phyloP scores from a whole-genome alignment of 2,888 invertebrate species.

The Microplitis manilae region DNA sequence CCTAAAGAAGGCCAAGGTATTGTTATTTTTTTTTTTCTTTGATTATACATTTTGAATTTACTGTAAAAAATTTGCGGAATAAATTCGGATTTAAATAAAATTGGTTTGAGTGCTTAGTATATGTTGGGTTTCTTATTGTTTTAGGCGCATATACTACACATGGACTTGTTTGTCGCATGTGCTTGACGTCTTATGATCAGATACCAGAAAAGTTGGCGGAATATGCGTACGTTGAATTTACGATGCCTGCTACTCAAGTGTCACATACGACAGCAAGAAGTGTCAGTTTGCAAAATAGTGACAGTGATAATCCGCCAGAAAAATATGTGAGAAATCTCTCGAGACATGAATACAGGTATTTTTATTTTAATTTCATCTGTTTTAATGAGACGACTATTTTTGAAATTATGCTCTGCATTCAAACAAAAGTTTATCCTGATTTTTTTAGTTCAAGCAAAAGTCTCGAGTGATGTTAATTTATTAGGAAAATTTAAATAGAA shows the following conservation, averaged over 20 bases:
- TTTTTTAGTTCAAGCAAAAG: no score
- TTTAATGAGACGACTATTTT: not conserved
- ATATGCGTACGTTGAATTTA: constrained; percentile 94
- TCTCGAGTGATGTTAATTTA: no score
- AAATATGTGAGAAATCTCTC: constrained; percentile 98
- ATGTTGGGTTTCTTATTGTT: constrained; percentile 45
- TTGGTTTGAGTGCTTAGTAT: no score
- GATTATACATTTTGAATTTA: not conserved
- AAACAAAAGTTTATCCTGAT: not conserved
- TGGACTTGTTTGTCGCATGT: constrained; percentile 94
- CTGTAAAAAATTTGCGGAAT: no score
- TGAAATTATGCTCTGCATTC: not conserved
- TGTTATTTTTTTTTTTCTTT: constrained; percentile 7
- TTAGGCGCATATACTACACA: constrained; percentile 98
- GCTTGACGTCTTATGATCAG: constrained; percentile 97
- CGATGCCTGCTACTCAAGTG: constrained; percentile 97
- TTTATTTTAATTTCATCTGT: not conserved
- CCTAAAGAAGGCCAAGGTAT: constrained; percentile 99
- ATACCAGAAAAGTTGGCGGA: constrained; percentile 94
- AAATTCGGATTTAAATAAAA: not conserved
- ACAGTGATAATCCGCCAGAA: constrained; percentile 93
- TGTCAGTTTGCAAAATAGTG: constrained; percentile 89
- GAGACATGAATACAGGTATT: constrained; percentile 91
- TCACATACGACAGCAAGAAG: constrained; percentile 97
- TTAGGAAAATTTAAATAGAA: no score